These are phyloP conservation scores for Caenorhabditis panamensis DNA, from an alignment of 2,888 invertebrate genomes.

Conservation along the genomic window DNA sequence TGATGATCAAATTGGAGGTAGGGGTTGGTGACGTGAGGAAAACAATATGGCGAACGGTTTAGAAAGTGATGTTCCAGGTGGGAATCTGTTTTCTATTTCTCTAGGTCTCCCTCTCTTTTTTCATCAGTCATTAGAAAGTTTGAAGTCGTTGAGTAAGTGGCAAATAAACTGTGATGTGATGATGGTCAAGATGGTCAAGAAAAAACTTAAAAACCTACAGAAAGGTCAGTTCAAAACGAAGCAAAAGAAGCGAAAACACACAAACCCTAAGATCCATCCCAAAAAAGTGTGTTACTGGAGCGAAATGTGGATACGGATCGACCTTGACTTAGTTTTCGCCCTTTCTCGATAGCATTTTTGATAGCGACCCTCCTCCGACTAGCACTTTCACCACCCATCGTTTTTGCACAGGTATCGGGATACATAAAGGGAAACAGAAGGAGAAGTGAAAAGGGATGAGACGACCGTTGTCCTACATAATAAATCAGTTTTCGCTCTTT, in stretches of 20 bases:
- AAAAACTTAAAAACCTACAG: too few relatives aligned
- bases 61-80: too few relatives aligned
- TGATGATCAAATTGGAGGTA: not conserved
- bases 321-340: constrained; percentile 59
- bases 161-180: constrained; percentile 31
- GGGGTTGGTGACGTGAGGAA: constrained; percentile 6
- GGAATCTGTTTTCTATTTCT: constrained; percentile 26
- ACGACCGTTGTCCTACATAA: constrained; percentile 27
- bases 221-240: not conserved
- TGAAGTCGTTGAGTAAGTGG: constrained; percentile 22
- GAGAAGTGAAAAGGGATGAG: constrained; percentile 9
- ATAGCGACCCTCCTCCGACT: constrained; percentile 9
- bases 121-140: constrained; percentile 24
- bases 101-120: not conserved
- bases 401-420: constrained; percentile 48
- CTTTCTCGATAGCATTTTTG: constrained; percentile 24
- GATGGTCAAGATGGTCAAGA: not conserved
- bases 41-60: constrained; percentile 42
- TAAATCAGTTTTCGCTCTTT: constrained; percentile 35
- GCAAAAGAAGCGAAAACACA: constrained; percentile 6
- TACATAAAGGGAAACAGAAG: constrained; percentile 7
- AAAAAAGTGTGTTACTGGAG: constrained; percentile 44
- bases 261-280: not conserved
- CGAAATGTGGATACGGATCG: constrained; percentile 41
- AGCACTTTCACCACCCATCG: constrained; percentile 41